Conservation (phyloP, 37 sponge, comb jelly and placozoan genomes). For the Aplysina aerophoba region DNA sequence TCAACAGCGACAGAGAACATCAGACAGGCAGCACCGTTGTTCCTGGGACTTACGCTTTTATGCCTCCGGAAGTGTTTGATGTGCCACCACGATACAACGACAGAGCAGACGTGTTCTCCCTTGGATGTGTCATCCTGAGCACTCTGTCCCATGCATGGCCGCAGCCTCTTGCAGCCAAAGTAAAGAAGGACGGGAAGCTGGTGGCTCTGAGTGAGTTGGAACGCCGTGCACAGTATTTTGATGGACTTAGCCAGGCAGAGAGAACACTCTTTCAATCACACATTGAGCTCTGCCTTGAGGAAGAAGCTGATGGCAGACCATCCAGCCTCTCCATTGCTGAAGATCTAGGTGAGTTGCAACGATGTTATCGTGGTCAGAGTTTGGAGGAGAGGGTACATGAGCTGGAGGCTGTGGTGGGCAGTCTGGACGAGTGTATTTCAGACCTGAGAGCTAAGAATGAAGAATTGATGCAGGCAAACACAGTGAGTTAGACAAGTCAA, state of each 20-base stretch:
- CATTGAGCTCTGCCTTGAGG: constrained; percentile 13
- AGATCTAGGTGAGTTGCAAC: neutral
- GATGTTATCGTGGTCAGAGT: neutral
- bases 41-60: constrained; percentile 7
- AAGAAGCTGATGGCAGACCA: constrained; percentile 14
- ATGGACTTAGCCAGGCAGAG: neutral
- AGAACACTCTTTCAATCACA: neutral
- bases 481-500: no score
- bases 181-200: neutral
- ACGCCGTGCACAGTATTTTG: neutral
- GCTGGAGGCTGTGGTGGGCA: neutral
- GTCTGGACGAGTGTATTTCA: neutral
- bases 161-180: constrained; percentile 5
- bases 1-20: neutral
- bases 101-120: constrained; percentile 18
- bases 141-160: constrained; percentile 1
- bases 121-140: constrained; percentile 8
- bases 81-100: neutral
- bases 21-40: neutral
- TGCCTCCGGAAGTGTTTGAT: constrained; percentile 16
- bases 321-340: neutral
- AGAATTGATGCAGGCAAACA: neutral
- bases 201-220: constrained; percentile 22
- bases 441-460: neutral
- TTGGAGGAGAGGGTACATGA: no score